Evolutionary conservation across 2,888 invertebrate genomes (phyloP).

Genomic region (Aproaerema taeniolella): DNA sequence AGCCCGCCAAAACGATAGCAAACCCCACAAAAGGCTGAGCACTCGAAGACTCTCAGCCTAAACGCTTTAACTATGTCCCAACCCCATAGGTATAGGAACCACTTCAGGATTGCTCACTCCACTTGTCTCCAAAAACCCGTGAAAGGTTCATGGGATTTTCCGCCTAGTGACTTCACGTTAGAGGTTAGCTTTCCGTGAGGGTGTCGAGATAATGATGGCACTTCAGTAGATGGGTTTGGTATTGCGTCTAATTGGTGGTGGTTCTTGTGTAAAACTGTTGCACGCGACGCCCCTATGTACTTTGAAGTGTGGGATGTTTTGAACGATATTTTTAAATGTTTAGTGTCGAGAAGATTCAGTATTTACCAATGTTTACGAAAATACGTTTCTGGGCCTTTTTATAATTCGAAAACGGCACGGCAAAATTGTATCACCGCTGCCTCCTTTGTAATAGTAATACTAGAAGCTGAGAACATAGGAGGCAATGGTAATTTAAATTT

Average conservation of each 20-base stretch:
- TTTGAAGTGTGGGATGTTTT: too few relatives aligned
- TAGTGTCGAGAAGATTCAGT: too few relatives aligned
- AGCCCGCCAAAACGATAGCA: constrained; percentile 70
- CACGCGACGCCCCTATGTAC: constrained; percentile 65
- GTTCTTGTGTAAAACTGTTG: constrained; percentile 71
- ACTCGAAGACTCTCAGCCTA: constrained; percentile 67
- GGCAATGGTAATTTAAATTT: too few relatives aligned
- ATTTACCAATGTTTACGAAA: too few relatives aligned
- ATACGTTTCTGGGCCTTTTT: too few relatives aligned
- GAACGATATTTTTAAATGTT: too few relatives aligned
- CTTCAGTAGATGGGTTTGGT: constrained; percentile 69
- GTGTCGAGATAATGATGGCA: constrained; percentile 70
- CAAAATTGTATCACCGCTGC: too few relatives aligned
- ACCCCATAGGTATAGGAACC: constrained; percentile 42
- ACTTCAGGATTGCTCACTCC: constrained; percentile 73
- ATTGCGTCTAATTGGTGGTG: constrained; percentile 74
- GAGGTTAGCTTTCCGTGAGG: constrained; percentile 46
- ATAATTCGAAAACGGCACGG: too few relatives aligned
- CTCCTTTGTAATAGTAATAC: too few relatives aligned
- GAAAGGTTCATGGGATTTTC: constrained; percentile 57
- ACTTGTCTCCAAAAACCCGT: constrained; percentile 75
- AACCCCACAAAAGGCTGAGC: constrained; percentile 68
- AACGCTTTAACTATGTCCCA: constrained; percentile 76
- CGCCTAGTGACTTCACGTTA: constrained; percentile 43
- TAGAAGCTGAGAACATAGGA: too few relatives aligned